Conservation (phyloP, 2,797 vertebrate genomes). For the Spinus olivaceus region DNA sequence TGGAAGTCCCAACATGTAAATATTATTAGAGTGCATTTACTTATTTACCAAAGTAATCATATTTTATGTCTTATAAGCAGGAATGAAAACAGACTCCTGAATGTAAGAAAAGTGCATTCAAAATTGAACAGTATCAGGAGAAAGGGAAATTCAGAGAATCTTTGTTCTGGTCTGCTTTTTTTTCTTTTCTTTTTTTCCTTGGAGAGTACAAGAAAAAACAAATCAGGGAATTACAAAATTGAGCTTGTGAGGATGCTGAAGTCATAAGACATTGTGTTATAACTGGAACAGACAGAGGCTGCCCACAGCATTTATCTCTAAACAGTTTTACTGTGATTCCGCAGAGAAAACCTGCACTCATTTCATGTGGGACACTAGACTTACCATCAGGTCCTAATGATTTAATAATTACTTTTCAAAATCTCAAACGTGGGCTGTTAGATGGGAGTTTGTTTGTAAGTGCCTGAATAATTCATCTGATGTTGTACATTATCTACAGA, state of each 20-base stretch:
- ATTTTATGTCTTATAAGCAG: background rate
- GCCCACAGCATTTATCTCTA: background rate
- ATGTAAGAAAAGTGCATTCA: background rate
- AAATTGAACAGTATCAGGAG: background rate
- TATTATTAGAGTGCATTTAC: background rate
- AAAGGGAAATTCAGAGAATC: background rate
- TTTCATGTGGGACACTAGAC: background rate
- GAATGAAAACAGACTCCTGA: background rate
- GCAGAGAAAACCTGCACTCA: background rate
- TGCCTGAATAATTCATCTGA: background rate
- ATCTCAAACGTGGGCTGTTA: background rate
- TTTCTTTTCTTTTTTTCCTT: background rate
- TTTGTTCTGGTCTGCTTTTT: background rate
- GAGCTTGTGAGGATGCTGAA: background rate
- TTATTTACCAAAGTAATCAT: background rate
- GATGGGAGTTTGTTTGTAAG: background rate
- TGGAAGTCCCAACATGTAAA: background rate
- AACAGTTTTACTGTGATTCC: background rate
- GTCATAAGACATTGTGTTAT: background rate
- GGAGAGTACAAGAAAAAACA: background rate
- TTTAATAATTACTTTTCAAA: constrained; percentile 31
- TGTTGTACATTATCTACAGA: background rate
- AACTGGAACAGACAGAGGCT: background rate
- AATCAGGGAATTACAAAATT: background rate
- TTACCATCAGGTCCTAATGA: background rate